Evolutionary conservation across 64 coral and sea anemone species (phyloP).

Genomic region (Astreopora myriophthalma): DNA sequence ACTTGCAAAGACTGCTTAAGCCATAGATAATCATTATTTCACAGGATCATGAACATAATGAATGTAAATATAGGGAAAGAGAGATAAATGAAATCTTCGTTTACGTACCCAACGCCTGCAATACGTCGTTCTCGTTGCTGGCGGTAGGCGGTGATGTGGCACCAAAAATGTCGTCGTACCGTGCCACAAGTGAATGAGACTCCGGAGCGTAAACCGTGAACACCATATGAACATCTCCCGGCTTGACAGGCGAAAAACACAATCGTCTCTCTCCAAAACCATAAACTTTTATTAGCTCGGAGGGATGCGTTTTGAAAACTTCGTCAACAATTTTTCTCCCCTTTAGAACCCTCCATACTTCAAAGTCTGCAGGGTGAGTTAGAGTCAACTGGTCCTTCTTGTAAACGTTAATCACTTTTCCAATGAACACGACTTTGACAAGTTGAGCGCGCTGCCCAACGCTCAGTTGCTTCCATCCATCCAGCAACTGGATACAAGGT

Average conservation of each 20-base stretch:
- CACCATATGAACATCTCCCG: constrained; percentile 66
- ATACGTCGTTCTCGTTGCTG: constrained; percentile 72
- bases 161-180: constrained; percentile 80
- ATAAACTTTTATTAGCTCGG: constrained; percentile 64
- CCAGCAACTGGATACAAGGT: constrained; percentile 72
- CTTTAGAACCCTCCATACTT: constrained; percentile 75
- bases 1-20: background rate
- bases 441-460: constrained; percentile 73
- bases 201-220: constrained; percentile 69
- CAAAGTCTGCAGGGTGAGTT: constrained; percentile 84
- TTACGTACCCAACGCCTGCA: constrained; percentile 73
- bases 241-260: constrained; percentile 71
- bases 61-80: background rate
- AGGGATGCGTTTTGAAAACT: constrained; percentile 70
- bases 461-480: constrained; percentile 78
- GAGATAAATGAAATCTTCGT: constrained; percentile 23
- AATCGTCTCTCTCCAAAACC: constrained; percentile 80
- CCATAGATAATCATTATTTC: constrained; percentile 15
- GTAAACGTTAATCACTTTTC: constrained; percentile 76
- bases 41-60: constrained; percentile 26
- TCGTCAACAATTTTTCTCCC: constrained; percentile 76
- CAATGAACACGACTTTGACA: constrained; percentile 84
- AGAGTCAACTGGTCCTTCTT: background rate
- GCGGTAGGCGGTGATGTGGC: constrained; percentile 72
- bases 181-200: constrained; percentile 54